These are phyloP conservation scores for Esox lucius DNA, from an alignment of 2,797 vertebrate genomes.

Conservation along the genomic window DNA sequence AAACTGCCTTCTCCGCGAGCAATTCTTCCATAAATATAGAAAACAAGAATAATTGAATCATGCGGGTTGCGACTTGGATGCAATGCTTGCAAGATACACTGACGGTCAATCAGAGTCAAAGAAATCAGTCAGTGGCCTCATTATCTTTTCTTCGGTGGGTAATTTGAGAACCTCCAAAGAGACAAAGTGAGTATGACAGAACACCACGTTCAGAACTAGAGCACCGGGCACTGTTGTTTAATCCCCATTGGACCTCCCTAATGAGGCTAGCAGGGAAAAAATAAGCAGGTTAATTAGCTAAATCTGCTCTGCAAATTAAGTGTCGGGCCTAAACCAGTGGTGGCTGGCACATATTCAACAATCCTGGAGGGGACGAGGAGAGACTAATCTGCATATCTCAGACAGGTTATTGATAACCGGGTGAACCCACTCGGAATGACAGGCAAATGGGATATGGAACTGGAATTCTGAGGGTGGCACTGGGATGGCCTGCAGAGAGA, in stretches of 20 bases:
- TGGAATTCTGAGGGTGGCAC: not conserved
- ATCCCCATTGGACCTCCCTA: slow-evolving; percentile 46
- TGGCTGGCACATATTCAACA: slow-evolving; percentile 47
- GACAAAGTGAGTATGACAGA: slow-evolving; percentile 29
- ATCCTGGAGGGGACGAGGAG: slow-evolving; percentile 22
- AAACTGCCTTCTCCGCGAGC: too few species aligned
- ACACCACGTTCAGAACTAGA: slow-evolving; percentile 50
- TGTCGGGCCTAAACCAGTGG: slow-evolving; percentile 29
- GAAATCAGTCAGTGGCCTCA: not conserved
- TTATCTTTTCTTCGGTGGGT: not conserved
- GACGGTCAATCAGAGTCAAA: not conserved
- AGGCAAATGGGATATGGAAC: not conserved
- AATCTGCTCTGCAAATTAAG: slow-evolving; percentile 44
- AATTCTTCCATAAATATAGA: not conserved
- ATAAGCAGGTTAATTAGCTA: slow-evolving; percentile 69
- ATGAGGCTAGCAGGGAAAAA: slow-evolving; percentile 51
- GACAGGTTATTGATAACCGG: slow-evolving; percentile 9
- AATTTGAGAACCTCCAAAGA: slow-evolving; percentile 20
- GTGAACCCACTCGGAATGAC: not conserved
- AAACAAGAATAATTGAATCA: too few species aligned
- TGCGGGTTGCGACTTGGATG: not conserved
- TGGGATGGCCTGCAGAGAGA: not conserved
- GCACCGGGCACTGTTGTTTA: slow-evolving; percentile 40
- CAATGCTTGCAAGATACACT: not conserved
- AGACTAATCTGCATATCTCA: slow-evolving; percentile 33